A percentile compares a stretch with the other conserved stretches of the same genome.
Evolutionary conservation across 2,797 vertebrate species (phyloP).

Genomic region (Synaphobranchus kaupii): DNA sequence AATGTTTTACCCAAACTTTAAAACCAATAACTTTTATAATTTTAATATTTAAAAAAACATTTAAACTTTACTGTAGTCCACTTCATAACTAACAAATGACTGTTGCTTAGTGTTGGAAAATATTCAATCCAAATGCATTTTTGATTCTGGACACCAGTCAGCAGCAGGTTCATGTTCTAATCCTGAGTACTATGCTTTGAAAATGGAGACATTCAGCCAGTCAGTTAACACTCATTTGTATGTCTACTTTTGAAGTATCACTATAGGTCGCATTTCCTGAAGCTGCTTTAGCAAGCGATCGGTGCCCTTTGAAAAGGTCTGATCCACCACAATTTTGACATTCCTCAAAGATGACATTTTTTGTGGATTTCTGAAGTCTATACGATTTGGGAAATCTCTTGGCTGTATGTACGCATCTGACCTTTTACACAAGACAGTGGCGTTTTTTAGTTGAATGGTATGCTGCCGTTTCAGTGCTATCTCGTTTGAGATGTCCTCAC

Average conservation of each 20-base stretch:
- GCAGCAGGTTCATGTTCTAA: constrained; percentile 78
- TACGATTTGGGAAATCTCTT: constrained; percentile 76
- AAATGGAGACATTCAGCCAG: constrained; percentile 64
- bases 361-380: constrained; percentile 85
- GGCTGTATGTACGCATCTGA: constrained; percentile 48
- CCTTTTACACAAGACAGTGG: constrained; percentile 54
- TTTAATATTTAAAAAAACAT: constrained; percentile 38
- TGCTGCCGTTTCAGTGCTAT: constrained; percentile 82
- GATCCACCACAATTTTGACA: constrained; percentile 85
- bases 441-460: constrained; percentile 53
- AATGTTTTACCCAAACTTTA: constrained; percentile 34
- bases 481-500: constrained; percentile 70
- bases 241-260: constrained; percentile 79
- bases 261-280: constrained; percentile 89
- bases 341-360: constrained; percentile 79
- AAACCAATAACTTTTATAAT: constrained; percentile 29
- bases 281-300: constrained; percentile 86
- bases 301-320: constrained; percentile 74
- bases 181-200: constrained; percentile 65
- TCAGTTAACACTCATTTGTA: constrained; percentile 67
- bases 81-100: constrained; percentile 52
- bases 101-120: constrained; percentile 36
- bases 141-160: constrained; percentile 67
- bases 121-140: constrained; percentile 37
- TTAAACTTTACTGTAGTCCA: constrained; percentile 44